Base-by-base conservation (phyloP, 2,888 invertebrate species). In the Diarsia rubi region DNA sequence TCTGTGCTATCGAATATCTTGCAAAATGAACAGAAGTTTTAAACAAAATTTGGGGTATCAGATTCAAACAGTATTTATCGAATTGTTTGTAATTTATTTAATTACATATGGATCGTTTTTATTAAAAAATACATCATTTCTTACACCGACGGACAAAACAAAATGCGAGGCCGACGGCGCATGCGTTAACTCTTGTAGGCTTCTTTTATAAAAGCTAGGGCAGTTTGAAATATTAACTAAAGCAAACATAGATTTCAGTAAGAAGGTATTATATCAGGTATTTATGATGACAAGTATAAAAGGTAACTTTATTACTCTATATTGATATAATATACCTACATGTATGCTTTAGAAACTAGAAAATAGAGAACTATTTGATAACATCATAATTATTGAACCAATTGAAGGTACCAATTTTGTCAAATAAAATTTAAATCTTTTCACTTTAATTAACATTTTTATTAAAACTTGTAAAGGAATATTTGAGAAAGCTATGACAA, bases 91-190 rank as follows among this genome's bases (percentile, higher is more conserved):
- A 1, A 31, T 27, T 21, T 19, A 64, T 52, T 60, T 31, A 27
- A 8, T 9, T 1, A 21, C 1, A 0, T 11, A 9, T 27, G 16
- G 5, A 21, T 69, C 9, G 19, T 59, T 24, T 66, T 42, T 45
- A 44, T 21, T 49, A 11, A 21, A 31, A 31, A 69, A 67, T 31
- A 65, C 2, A 52, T 59, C 45, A 52, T 49, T 24, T 70, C 45
- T n/a, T 54, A 54, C 27, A 42, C 87, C 87, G 86, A 62, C 83
- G 87, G 85, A 68, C 45, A 69, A 65, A 37, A 73, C 11, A 62
- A 62, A n/a, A 16, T 21, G 27, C 27, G 14, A 44, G 31, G 57
- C 91, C 91, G 92, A 88, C 91, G 90, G 92, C 93, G 92, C 92
- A 93, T 92, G 93, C 93, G 93, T 75, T 11, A 82, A 81, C n/a